phyloP scores from a whole-genome alignment of 2,797 vertebrate species.

The Melanotaenia parkinsoni region DNA sequence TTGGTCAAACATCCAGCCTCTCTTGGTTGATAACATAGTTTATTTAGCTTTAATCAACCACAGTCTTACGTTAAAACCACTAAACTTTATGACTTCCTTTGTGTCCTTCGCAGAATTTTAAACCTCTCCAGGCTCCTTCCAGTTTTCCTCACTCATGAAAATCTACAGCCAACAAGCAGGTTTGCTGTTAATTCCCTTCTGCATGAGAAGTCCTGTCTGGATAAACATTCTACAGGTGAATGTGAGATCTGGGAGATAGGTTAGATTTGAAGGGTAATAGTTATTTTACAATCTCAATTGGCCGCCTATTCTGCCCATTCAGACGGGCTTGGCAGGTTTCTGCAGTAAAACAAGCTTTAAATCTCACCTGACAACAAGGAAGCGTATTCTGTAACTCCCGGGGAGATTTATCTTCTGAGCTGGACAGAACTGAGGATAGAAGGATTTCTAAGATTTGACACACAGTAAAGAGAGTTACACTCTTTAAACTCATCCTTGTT shows the following conservation, averaged over 20 bases:
- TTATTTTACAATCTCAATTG: constrained; percentile 52
- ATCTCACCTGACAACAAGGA: constrained; percentile 62
- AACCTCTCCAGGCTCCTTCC: constrained; percentile 14
- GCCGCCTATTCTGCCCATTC: constrained; percentile 43
- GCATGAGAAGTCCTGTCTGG: constrained; percentile 39
- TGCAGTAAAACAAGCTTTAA: constrained; percentile 57
- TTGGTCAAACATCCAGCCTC: constrained; percentile 28
- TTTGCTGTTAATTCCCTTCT: constrained; percentile 47
- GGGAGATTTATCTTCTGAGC: constrained; percentile 42
- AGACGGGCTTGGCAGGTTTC: constrained; percentile 45
- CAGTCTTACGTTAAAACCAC: constrained; percentile 51
- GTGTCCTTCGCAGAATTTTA: constrained; percentile 52
- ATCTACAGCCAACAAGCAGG: constrained; percentile 20
- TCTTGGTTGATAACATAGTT: constrained; percentile 24
- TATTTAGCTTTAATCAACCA: constrained; percentile 58
- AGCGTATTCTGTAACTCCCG: constrained; percentile 25
- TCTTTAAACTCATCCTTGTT: too few relatives aligned
- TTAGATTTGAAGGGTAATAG: constrained; percentile 37
- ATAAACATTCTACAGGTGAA: constrained; percentile 57
- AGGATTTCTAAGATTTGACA: too few relatives aligned
- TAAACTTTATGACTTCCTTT: constrained; percentile 61
- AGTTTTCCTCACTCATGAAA: neutral
- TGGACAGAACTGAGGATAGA: neutral
- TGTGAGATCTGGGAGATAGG: constrained; percentile 11
- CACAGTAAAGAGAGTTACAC: too few relatives aligned